A percentile compares a stretch with the other conserved stretches of the same genome.
phyloP scores from a whole-genome alignment of 1,140 invertebrate genomes.

The Zaprionus taronus region DNA sequence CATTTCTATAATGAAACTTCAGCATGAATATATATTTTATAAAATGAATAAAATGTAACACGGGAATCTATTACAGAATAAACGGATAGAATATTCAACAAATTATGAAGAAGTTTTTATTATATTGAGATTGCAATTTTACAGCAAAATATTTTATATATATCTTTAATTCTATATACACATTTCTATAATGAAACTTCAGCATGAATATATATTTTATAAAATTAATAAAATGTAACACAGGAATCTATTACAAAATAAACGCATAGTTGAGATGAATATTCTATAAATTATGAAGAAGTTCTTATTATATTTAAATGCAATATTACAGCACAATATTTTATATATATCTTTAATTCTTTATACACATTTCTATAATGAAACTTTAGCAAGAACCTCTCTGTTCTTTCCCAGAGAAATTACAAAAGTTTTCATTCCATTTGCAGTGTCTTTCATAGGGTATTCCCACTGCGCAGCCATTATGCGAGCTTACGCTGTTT shows the following conservation, averaged over 20 bases:
- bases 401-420: neutral
- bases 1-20: neutral
- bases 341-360: neutral
- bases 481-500: conserved; percentile 2
- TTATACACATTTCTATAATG: neutral
- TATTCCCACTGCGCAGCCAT: conserved; percentile 5
- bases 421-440: neutral
- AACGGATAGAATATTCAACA: neutral
- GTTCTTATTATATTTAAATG: neutral
- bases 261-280: neutral
- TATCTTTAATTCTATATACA: neutral
- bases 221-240: too few relatives aligned
- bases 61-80: too few relatives aligned
- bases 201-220: neutral
- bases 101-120: neutral
- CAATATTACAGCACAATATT: too few relatives aligned
- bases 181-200: neutral
- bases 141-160: too few relatives aligned
- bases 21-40: neutral
- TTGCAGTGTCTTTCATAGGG: neutral
- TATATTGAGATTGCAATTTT: neutral
- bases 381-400: neutral
- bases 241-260: too few relatives aligned
- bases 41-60: too few relatives aligned
- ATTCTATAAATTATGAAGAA: neutral